phyloP scores from a whole-genome alignment of 2,888 invertebrate species.

The Hypolimnas misippus region DNA sequence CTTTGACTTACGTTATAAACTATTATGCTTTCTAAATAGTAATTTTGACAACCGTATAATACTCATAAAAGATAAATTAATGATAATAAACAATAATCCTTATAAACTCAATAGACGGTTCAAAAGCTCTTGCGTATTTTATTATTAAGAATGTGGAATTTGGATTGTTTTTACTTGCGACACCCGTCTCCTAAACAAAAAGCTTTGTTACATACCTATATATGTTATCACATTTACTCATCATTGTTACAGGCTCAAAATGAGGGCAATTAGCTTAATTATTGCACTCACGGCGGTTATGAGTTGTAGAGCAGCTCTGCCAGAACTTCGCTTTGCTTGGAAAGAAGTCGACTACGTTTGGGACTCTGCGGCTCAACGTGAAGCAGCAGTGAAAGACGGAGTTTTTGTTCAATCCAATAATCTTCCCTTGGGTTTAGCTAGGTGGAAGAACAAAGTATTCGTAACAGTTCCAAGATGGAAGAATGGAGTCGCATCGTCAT shows the following conservation, averaged over 20 bases:
- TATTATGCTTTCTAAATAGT: neutral
- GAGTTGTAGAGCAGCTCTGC: constrained; percentile 70
- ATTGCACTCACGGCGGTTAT: constrained; percentile 59
- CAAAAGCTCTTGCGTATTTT: constrained; percentile 9
- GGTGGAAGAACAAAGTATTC: constrained; percentile 88
- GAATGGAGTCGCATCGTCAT: constrained; percentile 87
- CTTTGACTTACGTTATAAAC: neutral
- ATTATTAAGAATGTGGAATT: constrained; percentile 21
- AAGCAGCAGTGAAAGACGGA: constrained; percentile 84
- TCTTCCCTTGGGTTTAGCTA: constrained; percentile 87
- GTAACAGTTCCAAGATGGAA: constrained; percentile 89
- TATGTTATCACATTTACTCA: constrained; percentile 20
- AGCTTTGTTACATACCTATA: constrained; percentile 39
- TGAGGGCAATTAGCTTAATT: constrained; percentile 55
- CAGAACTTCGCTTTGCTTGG: constrained; percentile 88
- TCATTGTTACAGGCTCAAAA: constrained; percentile 47
- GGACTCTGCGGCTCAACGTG: constrained; percentile 84
- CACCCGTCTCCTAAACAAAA: constrained; percentile 46
- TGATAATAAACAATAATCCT: neutral
- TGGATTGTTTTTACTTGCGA: constrained; percentile 14
- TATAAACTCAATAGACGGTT: neutral
- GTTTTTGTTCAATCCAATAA: constrained; percentile 87
- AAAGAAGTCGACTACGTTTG: constrained; percentile 87
- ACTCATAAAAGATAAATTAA: neutral
- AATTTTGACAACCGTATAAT: neutral